Base-by-base conservation (phyloP, 2,888 invertebrate species). In the Pristionchus arcanus region DNA sequence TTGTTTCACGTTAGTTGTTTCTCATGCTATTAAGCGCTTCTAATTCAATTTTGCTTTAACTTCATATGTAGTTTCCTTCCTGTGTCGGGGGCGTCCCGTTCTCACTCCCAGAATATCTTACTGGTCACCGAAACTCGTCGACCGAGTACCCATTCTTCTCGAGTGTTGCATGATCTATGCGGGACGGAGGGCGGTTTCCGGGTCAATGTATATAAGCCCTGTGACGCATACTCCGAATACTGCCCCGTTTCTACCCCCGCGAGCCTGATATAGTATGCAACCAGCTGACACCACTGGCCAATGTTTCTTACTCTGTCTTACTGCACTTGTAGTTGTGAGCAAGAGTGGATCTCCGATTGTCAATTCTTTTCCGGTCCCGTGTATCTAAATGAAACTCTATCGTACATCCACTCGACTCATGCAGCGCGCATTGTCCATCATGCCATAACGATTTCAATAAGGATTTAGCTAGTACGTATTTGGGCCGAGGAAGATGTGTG, bases 131-230 rank as follows among this genome's bases (percentile, higher is more conserved):
- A 34, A 37, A 25, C 21, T 37, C 31, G 74, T 16, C 25, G 74
- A 74, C 19, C 74, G 37, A 21, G 74, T 37, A 21, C 74, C 7
- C 68, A 21, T 71, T 71, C 68, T 13, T 28, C 68, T 28, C 15
- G 74, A 15, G 63, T 63, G 74, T 3, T 74, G 74, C 74, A 74
- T 74, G 74, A 37, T 74, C 74, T 74, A 74, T 74, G 74, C 31
- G 74, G 1, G 74, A 19, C 42, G 42, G 42, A 49, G 42, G 42
- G 42, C 42, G 74, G 19, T 25, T 74, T 37, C 42, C 74, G 74
- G 37, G 37, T 74, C 74, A 68, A 37, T n/a, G 31, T 74, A 74
- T 74, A 74, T 37, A 74, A 37, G 74, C 37, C 74, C 3, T 25
- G 74, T 34, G 34, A 25, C 74, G 74, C 68, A 31, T 63, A 63